These are phyloP conservation scores for Phycodurus eques DNA, from an alignment of 2,113 vertebrate species.

Conservation along the genomic window DNA sequence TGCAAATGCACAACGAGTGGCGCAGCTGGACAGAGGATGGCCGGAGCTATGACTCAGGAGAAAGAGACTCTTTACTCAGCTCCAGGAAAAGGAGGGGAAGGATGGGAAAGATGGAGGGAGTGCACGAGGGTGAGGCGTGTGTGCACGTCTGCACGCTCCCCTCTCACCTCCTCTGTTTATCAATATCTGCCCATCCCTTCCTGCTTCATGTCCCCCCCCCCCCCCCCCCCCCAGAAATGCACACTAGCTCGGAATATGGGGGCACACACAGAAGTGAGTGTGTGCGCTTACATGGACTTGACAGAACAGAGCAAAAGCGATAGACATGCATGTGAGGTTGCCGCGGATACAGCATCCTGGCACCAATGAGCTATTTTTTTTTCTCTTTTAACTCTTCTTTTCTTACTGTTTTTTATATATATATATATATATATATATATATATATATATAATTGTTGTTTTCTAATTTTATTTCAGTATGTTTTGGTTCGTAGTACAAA, in stretches of 20 bases:
- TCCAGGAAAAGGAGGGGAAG: slow-evolving; percentile 47
- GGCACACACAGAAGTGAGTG: slow-evolving; percentile 46
- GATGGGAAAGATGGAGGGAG: slow-evolving; percentile 49
- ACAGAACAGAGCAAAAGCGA: slow-evolving; percentile 59
- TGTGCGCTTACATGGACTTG: slow-evolving; percentile 65
- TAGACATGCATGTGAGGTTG: slow-evolving; percentile 77
- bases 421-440: background rate
- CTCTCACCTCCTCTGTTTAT: slow-evolving; percentile 38
- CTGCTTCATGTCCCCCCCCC: background rate
- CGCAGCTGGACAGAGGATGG: slow-evolving; percentile 65
- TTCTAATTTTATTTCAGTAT: slow-evolving; percentile 71
- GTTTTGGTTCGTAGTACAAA: slow-evolving; percentile 65
- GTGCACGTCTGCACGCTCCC: slow-evolving; percentile 6
- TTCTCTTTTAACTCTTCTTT: slow-evolving; percentile 55
- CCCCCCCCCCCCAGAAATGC: slow-evolving; percentile 44
- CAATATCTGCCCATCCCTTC: background rate
- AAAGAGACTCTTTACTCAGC: slow-evolving; percentile 70
- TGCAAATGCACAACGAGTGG: slow-evolving; percentile 36
- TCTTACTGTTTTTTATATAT: slow-evolving; percentile 26
- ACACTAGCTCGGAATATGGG: slow-evolving; percentile 55
- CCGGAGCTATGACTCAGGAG: slow-evolving; percentile 60
- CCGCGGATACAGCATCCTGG: slow-evolving; percentile 63
- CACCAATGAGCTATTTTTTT: slow-evolving; percentile 58
- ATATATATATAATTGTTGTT: slow-evolving; percentile 16
- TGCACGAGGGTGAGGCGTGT: slow-evolving; percentile 33